Conservation (phyloP, 2,113 vertebrate species). For the Rhinopithecus roxellana region DNA sequence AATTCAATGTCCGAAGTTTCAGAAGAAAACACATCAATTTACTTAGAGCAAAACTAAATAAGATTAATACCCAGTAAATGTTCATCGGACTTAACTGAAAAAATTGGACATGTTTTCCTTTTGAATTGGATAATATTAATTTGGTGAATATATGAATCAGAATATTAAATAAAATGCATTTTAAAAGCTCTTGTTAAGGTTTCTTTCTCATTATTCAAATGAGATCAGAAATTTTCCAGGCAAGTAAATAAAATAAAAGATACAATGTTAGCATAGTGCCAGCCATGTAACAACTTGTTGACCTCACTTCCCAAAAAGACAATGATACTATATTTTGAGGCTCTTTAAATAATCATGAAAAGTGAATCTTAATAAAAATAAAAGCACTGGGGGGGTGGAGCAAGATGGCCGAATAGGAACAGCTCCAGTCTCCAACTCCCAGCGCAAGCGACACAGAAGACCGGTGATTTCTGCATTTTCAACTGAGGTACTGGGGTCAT, state of each 20-base stretch:
- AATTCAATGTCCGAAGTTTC: conserved; percentile 11
- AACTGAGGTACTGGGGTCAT: too few species aligned
- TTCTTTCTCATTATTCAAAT: not conserved
- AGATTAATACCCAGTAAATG: not conserved
- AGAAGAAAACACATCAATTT: not conserved
- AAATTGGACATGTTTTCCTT: not conserved
- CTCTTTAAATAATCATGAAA: not conserved
- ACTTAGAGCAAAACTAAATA: conserved; percentile 11
- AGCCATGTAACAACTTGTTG: not conserved
- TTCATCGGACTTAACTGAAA: not conserved
- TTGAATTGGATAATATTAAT: conserved; percentile 19
- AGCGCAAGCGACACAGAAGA: too few species aligned
- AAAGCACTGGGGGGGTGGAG: not conserved
- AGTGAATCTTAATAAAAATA: conserved; percentile 1
- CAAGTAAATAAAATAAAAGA: not conserved
- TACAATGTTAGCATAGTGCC: not conserved
- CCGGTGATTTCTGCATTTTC: too few species aligned
- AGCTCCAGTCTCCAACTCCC: too few species aligned
- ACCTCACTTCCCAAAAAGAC: not conserved
- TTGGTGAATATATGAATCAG: not conserved
- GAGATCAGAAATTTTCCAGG: not conserved
- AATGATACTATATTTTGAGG: not conserved
- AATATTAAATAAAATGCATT: conserved; percentile 2
- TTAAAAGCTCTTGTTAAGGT: not conserved
- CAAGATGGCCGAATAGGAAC: too few species aligned